These are phyloP conservation scores for Psix sp. DNA, from an alignment of 1,140 invertebrate species.

Conservation along the genomic window DNA sequence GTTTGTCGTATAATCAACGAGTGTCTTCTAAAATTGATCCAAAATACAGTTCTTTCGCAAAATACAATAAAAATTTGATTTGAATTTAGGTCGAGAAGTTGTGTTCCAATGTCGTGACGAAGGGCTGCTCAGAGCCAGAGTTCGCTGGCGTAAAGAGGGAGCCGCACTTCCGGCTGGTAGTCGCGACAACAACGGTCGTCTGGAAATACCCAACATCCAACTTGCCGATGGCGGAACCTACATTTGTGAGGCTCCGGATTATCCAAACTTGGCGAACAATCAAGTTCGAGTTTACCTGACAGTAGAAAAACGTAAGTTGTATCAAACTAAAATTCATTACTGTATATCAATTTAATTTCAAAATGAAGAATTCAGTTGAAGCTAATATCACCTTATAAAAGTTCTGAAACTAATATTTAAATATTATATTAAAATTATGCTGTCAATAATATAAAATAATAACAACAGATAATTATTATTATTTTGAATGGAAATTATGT, in stretches of 20 bases:
- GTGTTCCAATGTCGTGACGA: conserved; percentile 95
- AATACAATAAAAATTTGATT: background rate
- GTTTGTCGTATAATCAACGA: too few species aligned
- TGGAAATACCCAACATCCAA: conserved; percentile 91
- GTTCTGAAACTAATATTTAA: too few species aligned
- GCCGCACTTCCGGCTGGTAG: conserved; percentile 84
- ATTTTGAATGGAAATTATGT: too few species aligned
- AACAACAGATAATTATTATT: too few species aligned
- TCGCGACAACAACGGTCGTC: conserved; percentile 83
- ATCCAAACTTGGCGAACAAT: conserved; percentile 79
- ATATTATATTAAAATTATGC: too few species aligned
- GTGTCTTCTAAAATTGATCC: too few species aligned
- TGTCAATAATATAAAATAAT: too few species aligned
- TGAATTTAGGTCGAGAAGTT: conserved; percentile 85
- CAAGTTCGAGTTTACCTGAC: conserved; percentile 81
- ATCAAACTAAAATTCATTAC: too few species aligned
- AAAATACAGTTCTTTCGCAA: background rate
- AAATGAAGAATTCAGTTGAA: too few species aligned
- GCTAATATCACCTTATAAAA: too few species aligned
- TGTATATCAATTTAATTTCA: background rate
- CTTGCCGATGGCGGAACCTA: conserved; percentile 86
- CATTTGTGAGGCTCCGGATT: conserved; percentile 87
- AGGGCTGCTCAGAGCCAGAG: conserved; percentile 84
- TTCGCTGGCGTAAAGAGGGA: conserved; percentile 87
- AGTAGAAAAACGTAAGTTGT: conserved; percentile 87